These are phyloP conservation scores for Oxyruncus cristatus DNA, from an alignment of 2,113 vertebrate species.

Conservation along the genomic window DNA sequence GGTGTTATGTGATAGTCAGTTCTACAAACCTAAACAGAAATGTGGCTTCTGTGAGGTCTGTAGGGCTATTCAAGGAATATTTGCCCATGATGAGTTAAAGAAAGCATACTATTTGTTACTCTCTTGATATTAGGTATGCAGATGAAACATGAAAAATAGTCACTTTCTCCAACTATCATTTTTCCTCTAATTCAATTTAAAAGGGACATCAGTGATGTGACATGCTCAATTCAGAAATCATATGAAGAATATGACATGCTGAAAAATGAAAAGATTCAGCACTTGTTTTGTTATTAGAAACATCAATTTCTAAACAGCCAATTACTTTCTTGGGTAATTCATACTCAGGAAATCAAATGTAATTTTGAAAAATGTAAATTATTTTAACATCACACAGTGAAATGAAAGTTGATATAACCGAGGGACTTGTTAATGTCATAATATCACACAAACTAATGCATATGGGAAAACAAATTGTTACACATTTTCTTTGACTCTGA, in stretches of 20 bases:
- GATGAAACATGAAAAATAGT: background rate
- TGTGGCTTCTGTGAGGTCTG: background rate
- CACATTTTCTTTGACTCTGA: constrained; percentile 32
- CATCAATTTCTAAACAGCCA: constrained; percentile 39
- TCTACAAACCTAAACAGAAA: background rate
- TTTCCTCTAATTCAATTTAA: background rate
- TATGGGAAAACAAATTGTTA: constrained; percentile 54
- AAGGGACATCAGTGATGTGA: background rate
- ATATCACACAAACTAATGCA: constrained; percentile 35
- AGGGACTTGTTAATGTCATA: constrained; percentile 56
- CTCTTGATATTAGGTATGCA: background rate
- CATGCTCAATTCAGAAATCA: background rate
- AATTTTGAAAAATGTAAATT: constrained; percentile 37
- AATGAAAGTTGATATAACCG: constrained; percentile 46
- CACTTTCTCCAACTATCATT: background rate
- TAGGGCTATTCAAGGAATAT: background rate
- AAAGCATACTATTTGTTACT: background rate
- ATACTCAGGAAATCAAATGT: constrained; percentile 24
- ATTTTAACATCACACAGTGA: constrained; percentile 31
- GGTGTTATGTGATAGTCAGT: background rate
- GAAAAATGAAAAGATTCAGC: constrained; percentile 21
- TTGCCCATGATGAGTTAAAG: background rate
- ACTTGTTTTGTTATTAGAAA: constrained; percentile 46
- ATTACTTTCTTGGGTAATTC: constrained; percentile 32
- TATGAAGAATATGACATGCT: background rate